Evolutionary conservation across 2,888 invertebrate species (phyloP).

Genomic region (Noctua fimbriata): DNA sequence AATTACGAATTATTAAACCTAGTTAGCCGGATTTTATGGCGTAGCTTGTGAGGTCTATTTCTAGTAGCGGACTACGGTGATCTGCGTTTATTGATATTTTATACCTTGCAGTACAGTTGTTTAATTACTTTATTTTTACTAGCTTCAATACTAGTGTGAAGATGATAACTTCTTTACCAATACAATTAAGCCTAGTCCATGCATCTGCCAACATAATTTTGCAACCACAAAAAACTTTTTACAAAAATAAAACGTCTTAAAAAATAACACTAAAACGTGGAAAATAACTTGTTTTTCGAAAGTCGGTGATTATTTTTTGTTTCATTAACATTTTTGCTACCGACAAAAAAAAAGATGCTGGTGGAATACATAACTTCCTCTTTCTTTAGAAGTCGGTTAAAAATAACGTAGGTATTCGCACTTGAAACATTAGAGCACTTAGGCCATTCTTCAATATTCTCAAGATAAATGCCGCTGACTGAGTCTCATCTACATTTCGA

Average conservation of each 20-base stretch:
- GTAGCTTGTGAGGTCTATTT: too few relatives aligned
- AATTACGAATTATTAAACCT: background rate
- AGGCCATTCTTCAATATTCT: conserved; percentile 26
- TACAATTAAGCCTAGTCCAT: background rate
- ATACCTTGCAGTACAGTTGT: too few relatives aligned
- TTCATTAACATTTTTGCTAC: too few relatives aligned
- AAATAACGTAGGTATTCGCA: background rate
- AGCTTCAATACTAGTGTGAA: background rate
- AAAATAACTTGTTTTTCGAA: too few relatives aligned
- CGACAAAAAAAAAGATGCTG: too few relatives aligned
- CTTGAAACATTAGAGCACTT: conserved; percentile 17
- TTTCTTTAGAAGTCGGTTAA: background rate
- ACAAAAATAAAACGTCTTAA: background rate
- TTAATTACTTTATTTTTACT: background rate
- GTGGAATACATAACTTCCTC: too few relatives aligned
- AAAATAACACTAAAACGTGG: too few relatives aligned
- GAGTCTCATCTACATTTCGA: conserved; percentile 55
- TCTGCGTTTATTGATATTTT: too few relatives aligned
- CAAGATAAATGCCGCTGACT: conserved; percentile 48
- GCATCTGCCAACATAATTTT: background rate
- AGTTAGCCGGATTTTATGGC: background rate
- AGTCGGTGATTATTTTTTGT: too few relatives aligned
- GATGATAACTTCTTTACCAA: background rate
- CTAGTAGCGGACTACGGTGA: background rate
- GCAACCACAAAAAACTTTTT: background rate